Evolutionary conservation across 2,113 vertebrate species (phyloP).

Genomic region (Hemicordylus capensis): DNA sequence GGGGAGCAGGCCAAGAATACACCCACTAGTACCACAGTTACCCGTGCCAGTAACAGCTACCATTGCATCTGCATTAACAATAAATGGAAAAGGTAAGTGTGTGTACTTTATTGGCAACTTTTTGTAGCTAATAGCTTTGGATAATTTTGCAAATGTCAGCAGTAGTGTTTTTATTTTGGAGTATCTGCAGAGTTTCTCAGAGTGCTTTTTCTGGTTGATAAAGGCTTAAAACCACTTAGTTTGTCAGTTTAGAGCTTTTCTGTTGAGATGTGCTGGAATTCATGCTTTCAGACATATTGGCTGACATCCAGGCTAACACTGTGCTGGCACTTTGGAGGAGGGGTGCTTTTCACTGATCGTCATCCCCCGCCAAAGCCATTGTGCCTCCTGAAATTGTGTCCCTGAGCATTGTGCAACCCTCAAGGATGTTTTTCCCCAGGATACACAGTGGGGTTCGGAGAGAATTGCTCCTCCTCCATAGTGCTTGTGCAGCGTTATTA

Average conservation of each 20-base stretch:
- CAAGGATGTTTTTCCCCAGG: too few relatives aligned
- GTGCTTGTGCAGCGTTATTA: too few relatives aligned
- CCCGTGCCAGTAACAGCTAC: constrained; percentile 83
- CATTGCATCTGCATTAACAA: constrained; percentile 79
- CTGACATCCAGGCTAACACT: too few relatives aligned
- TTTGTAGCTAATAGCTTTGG: constrained; percentile 19
- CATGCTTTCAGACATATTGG: constrained; percentile 51
- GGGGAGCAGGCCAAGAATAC: constrained; percentile 90
- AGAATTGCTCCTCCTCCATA: too few relatives aligned
- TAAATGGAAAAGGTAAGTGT: constrained; percentile 87
- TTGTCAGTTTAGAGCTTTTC: constrained; percentile 16
- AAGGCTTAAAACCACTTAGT: background rate
- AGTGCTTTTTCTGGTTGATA: background rate
- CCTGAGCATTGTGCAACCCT: too few relatives aligned
- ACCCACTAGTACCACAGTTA: constrained; percentile 78
- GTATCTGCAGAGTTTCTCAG: background rate
- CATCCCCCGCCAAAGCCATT: too few relatives aligned
- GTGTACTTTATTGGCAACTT: rapidly evolving
- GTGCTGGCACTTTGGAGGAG: too few relatives aligned
- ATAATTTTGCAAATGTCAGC: background rate
- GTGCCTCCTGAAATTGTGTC: too few relatives aligned
- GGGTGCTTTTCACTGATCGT: too few relatives aligned
- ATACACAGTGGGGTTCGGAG: too few relatives aligned
- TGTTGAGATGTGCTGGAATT: background rate
- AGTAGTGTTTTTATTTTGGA: background rate